Base-by-base conservation (phyloP, 2,113 vertebrate genomes). In the Polypterus bichir region DNA sequence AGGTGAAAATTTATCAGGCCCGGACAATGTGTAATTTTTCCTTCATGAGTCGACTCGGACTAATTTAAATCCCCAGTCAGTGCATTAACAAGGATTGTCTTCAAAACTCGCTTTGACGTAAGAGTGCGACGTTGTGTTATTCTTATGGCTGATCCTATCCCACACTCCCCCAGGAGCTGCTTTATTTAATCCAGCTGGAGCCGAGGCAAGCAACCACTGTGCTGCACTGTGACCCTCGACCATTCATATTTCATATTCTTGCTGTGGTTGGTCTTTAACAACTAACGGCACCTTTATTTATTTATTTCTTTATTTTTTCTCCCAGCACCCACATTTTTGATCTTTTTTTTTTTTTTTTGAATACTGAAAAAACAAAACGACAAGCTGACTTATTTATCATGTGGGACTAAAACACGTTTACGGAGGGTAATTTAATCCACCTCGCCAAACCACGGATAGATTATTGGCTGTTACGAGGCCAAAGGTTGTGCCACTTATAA, bases 21-120 rank as follows among this genome's bases (percentile, higher is more conserved):
- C 65, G 72, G 77, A 82, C 79, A 76, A 74, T 77, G 67, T 67
- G 69, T 74, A 79, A 61, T 60, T 48, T 27, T 67, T 69, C 69
- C 71, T 77, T 76, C 80, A 74, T 76, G 68, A 72, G 68, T 67
- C 65, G 74, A 70, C 73, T 60, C 49, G 61, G 63, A 66, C 81
- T 83, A 84, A 87, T 85, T 83, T 78, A 73, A 73, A 79, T 74
- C 78, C 67, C 72, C 70, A 71, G 79, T 81, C 80, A 74, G 69
- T 69, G 65, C 78, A 77, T 83, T 82, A 85, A 81, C 79, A 83
- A 76, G 77, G 67, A 79, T 83, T 78, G 77, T 81, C 77, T 78
- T 78, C 76, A 78, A 78, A 72, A 76, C 70, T 80, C 58, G 63
- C 44, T 77, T 70, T 3, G 9, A 81, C 77, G 71, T 46, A 74